Base-by-base conservation (phyloP, 2,888 invertebrate genomes). In the Meganola albula region DNA sequence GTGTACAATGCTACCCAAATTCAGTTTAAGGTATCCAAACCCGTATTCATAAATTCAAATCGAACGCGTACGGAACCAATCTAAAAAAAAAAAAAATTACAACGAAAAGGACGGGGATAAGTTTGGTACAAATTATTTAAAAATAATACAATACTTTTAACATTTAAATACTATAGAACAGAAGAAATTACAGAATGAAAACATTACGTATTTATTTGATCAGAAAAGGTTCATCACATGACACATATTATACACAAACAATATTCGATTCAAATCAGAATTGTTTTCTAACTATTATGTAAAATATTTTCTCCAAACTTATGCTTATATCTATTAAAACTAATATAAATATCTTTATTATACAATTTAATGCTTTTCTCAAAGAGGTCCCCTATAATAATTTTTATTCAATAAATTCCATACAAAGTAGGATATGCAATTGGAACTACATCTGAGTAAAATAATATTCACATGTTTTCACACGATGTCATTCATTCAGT, bases 271-370 rank as follows among this genome's bases (percentile, higher is more conserved):
- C 41, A 74, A 75, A 73, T 64, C 53, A 72, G 61, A 70, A 63
- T 70, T 74, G 58, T 62, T 65, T 68, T 70, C 74, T 77, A 77
- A 70, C 74, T 79, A 73, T 60, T 56, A 60, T 68, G 66, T 72
- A 74, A 74, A 77, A 68, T 71, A 68, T 69, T 63, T 67, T 62
- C 53, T 58, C 62, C 52, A 63, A 57, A 47, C 53, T 58, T 59
- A 55, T 36, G 14, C 56, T 53, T 53, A 53, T 24, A 24, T 27
- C 34, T 42, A 47, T 37, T 31, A 47, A 49, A 34, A 42, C 31
- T 41, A 47, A 40, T 37, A 36, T 42, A 37, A 44, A 31, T 45
- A 41, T 48, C 36, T 42, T 48, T 51, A 43, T 34, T 37, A 44
- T 57, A 57, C 60, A 57, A 24, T 7, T n/a, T 45, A 44, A 31